phyloP scores from a whole-genome alignment of 1,140 invertebrate genomes.

The Melanaphis sacchari region DNA sequence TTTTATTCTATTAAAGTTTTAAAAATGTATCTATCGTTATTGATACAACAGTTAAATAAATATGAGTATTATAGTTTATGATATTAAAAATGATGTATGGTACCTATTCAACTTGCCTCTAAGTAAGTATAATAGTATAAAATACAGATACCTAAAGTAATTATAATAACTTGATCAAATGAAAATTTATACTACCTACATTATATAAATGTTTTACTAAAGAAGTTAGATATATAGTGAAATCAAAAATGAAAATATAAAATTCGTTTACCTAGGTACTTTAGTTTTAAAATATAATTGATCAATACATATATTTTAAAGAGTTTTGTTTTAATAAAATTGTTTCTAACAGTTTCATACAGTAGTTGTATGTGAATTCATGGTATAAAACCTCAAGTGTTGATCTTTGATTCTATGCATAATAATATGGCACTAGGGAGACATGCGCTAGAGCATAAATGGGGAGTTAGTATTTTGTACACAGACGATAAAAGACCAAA shows the following conservation, averaged over 20 bases:
- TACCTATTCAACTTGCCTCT: not conserved
- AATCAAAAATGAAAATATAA: not conserved
- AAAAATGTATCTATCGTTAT: not conserved
- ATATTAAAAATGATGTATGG: not conserved
- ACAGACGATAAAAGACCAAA: slow-evolving; percentile 26
- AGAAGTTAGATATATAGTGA: not conserved
- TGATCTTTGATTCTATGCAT: slow-evolving; percentile 40
- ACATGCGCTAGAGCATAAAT: not conserved
- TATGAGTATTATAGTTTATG: not conserved
- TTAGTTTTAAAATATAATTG: not conserved
- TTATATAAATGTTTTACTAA: not conserved
- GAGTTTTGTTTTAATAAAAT: slow-evolving; percentile 20
- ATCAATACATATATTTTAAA: not conserved
- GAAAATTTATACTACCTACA: not conserved
- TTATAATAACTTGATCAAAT: not conserved
- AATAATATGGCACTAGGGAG: not conserved
- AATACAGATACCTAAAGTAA: not conserved
- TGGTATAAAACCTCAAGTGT: slow-evolving; percentile 9
- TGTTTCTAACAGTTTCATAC: not conserved
- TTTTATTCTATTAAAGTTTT: not conserved
- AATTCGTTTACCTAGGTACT: not conserved
- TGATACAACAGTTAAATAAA: not conserved
- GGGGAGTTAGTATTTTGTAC: not conserved
- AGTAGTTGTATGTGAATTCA: not conserved
- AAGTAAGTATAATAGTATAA: not conserved